Evolutionary conservation across 2,888 invertebrate genomes (phyloP), one percentile per base, ranked within the genome.

Genomic region (Sussaba pulchella): DNA sequence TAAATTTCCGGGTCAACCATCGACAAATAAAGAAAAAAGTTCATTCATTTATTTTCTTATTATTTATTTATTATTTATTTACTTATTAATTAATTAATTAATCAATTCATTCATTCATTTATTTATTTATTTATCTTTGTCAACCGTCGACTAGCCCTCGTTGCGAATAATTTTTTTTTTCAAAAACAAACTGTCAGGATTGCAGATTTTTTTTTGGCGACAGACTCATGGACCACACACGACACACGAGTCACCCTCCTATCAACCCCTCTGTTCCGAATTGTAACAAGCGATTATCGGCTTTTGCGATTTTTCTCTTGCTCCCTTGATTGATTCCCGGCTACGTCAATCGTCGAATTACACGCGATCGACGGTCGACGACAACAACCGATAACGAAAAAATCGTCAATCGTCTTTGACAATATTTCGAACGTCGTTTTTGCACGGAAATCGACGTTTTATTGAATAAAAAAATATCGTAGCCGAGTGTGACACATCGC

Each of bases 241-340:
- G n/a, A n/a, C n/a, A n/a, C n/a, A n/a, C n/a, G n/a, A n/a, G n/a
- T n/a, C n/a, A n/a, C n/a, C n/a, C n/a, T n/a, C n/a, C n/a, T n/a
- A 5, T 31, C 31, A 31, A 31, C 5, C 31, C 41, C 50, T 54
- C 19, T 12, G 43, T 17, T 31, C 8, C 21, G 59, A 63, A 73
- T 73, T 77, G 64, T 81, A 64, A 77, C 73, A 74, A 81, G 74
- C 70, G 70, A 78, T 81, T 81, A 81, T 74, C 78, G 66, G 10
- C 52, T 74, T 81, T 81, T 71, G 78, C 61, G 74, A 67, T 66
- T 52, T 81, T 78, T 26, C 31, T 63, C 66, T 52, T 31, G 52
- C 6, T 64, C 74, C 59, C 39, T 26, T 43, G 41, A 26, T 77
- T 43, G 57, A 9, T 24, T 1, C 36, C 21, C 26, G 26, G 41